Base-by-base conservation (phyloP, 1,140 invertebrate species). In the Listronotus oregonensis region DNA sequence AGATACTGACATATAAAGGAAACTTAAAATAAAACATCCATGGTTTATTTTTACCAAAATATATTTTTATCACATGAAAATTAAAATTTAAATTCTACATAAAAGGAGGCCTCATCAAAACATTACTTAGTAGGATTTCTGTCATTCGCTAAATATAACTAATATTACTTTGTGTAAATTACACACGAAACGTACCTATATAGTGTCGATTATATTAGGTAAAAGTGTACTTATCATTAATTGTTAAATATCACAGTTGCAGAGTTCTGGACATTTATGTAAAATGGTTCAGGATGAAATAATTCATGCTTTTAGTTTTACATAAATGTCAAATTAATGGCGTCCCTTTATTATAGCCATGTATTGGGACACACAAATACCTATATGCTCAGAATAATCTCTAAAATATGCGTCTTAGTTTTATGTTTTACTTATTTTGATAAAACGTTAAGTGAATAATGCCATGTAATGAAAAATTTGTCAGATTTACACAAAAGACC, bases 41-140 rank as follows among this genome's bases (percentile, higher is more conserved):
- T 32, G 55, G 11, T 56, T 68, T 64, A 55, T 71, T 68, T 73
- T 75, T 72, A 75, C 66, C 68, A 75, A 75, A 73, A 72, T 75
- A 72, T 75, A 75, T 74, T 69, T 67, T 52, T 73, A 73, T 72
- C 73, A 75, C 73, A 75, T 70, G 60, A 56, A 70, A 72, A 62
- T 67, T 40, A 66, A 63, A 57, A 51, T 57, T 55, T 65, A 47
- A 60, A 64, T 66, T 58, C 54, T 61, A 69, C 64, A 69, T 63
- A 66, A 70, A 73, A 61, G 62, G 70, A 69, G 67, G 67, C 73
- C 73, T 72, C 71, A 64, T 65, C 67, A 66, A 71, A 72, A 73
- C 63, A 67, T 68, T 68, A 63, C 51, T 58, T 68, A 68, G 31
- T 57, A 64, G 49, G 32, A 59, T 52, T 42, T 51, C 18, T 31